phyloP scores from a whole-genome alignment of 1,140 invertebrate species.

The Plutomurus gul region DNA sequence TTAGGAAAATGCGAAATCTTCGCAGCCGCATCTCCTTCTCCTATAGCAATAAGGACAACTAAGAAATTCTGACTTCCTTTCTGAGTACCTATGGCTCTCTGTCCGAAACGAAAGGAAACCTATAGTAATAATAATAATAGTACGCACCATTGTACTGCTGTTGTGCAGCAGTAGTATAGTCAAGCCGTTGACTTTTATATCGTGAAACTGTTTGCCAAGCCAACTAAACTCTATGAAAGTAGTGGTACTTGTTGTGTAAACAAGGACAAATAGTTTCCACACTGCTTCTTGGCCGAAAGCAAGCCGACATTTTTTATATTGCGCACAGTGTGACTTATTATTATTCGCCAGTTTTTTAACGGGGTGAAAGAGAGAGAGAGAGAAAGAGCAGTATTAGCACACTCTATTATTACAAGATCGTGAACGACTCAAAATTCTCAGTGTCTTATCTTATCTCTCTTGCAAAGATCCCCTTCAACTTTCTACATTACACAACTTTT shows the following conservation, averaged over 20 bases:
- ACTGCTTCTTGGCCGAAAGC: background rate
- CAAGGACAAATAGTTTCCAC: background rate
- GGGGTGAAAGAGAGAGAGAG: no score
- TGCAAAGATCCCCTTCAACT: background rate
- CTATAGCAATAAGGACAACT: conserved; percentile 1
- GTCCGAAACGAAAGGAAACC: no score
- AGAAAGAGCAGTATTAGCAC: no score
- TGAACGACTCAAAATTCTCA: background rate
- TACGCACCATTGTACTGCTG: no score
- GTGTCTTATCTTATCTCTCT: background rate
- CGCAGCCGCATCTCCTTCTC: no score
- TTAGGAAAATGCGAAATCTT: conserved; percentile 22
- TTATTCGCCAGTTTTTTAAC: background rate
- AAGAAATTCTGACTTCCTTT: conserved; percentile 6
- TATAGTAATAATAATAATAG: no score
- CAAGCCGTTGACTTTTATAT: background rate
- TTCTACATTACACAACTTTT: background rate
- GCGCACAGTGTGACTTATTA: background rate
- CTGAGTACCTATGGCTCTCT: no score
- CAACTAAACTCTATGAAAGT: background rate
- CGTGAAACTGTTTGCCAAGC: background rate
- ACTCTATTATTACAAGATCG: background rate
- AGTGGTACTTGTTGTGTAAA: conserved; percentile 23
- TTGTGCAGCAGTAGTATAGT: background rate
- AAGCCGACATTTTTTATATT: background rate